Evolutionary conservation across 2,113 vertebrate genomes (phyloP), one percentile per base, ranked within the genome.

Genomic region (Lutjanus erythropterus): DNA sequence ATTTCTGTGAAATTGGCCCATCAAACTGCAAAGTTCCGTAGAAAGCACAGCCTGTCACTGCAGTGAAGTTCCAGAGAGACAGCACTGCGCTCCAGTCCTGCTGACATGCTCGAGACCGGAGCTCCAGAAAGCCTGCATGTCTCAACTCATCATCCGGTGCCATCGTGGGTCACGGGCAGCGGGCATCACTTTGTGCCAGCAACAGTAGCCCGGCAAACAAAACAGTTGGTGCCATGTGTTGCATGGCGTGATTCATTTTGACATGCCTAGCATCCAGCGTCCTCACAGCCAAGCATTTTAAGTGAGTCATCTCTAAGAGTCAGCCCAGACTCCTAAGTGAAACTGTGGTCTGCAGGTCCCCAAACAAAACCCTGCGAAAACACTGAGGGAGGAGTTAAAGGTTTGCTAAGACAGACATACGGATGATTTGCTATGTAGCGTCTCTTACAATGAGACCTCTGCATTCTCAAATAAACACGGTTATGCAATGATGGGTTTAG

Each of bases 201-300:
- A 85, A 81, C 64, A 70, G 70, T 49, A 65, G 71, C 70, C 59
- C 31, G 0, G 62, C 56, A 82, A 86, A 77, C 78, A 64, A 84
- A 86, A 76, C 86, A 80, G 80, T 69, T 64, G 79, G 68, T 84
- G 64, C 75, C 71, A 74, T 89, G 87, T 84, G 78, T 78, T 67
- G 52, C 65, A 8, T 55, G 67, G 56, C 58, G 5, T 90, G 71
- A 94, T 91, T 84, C 76, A 60, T 83, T 71, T 52, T 89, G 92
- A 91, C 84, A 66, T 74, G 77, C 61, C 46, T 21, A 15, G 42
- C 9, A 1, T 81, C 75, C 52, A 35, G 53, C 16, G 11, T 75
- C 71, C 46, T 86, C 76, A 75, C 74, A 76, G 79, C 69, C 50
- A 70, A 81, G 65, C 67, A 71, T 73, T 86, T 65, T 50, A 56